A percentile compares a stretch with the other conserved stretches of the same genome.
phyloP scores from a whole-genome alignment of 1,140 invertebrate species.

The Orius insidiosus region DNA sequence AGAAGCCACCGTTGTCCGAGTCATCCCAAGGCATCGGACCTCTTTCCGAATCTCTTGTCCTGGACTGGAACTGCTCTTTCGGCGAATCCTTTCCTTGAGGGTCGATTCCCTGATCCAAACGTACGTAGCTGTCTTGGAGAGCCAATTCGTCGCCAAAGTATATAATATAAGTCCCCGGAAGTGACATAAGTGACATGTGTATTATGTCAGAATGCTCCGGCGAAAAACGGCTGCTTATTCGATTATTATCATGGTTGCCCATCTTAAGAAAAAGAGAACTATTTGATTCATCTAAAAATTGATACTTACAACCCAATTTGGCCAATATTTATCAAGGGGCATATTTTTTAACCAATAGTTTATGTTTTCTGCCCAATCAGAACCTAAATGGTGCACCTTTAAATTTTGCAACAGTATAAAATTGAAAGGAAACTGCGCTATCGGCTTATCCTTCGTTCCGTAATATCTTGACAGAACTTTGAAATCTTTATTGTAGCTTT shows the following conservation, averaged over 20 bases:
- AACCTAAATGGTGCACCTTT: too few species aligned
- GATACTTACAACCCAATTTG: background rate
- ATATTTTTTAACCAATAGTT: too few species aligned
- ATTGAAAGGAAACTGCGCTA: slow-evolving; percentile 29
- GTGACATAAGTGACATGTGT: slow-evolving; percentile 50
- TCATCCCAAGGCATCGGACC: slow-evolving; percentile 56
- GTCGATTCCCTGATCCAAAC: slow-evolving; percentile 34
- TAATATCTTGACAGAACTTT: slow-evolving; percentile 26
- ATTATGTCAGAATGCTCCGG: slow-evolving; percentile 44
- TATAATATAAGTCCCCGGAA: slow-evolving; percentile 42
- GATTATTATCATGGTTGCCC: slow-evolving; percentile 56
- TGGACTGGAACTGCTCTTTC: slow-evolving; percentile 28
- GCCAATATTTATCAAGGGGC: too few species aligned
- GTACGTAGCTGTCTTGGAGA: slow-evolving; percentile 40
- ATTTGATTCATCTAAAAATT: too few species aligned
- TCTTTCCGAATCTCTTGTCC: slow-evolving; percentile 2
- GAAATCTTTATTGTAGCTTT: slow-evolving; percentile 22
- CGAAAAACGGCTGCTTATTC: slow-evolving; percentile 43
- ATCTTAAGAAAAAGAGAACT: too few species aligned
- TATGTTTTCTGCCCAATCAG: too few species aligned
- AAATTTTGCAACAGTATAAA: too few species aligned
- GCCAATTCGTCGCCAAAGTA: slow-evolving; percentile 20
- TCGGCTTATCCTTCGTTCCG: slow-evolving; percentile 21
- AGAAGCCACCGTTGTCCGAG: slow-evolving; percentile 33
- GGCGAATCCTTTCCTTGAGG: slow-evolving; percentile 22